These are phyloP conservation scores for Crotalus tigris DNA, from an alignment of 2,113 vertebrate species.

Conservation along the genomic window DNA sequence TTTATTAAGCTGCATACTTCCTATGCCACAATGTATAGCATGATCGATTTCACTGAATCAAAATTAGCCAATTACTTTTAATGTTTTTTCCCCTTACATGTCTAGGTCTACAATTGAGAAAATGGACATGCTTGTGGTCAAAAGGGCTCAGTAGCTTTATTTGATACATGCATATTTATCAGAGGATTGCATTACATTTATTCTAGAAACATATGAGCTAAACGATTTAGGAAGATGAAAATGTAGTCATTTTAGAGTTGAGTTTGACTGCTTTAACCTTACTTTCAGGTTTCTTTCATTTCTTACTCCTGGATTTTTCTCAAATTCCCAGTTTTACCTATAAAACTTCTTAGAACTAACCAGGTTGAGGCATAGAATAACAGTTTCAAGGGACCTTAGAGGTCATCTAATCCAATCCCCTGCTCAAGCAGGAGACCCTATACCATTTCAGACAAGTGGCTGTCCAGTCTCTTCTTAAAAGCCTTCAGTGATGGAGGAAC, in stretches of 20 bases:
- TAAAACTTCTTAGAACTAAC: background rate
- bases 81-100: background rate
- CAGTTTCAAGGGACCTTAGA: background rate
- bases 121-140: background rate
- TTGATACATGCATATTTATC: background rate
- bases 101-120: background rate
- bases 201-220: background rate
- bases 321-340: background rate
- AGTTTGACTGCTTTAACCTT: background rate
- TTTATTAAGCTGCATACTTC: background rate
- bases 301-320: background rate
- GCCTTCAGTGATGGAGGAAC: background rate
- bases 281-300: background rate
- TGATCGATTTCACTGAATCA: background rate
- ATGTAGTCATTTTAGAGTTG: background rate
- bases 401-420: background rate
- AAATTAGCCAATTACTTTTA: background rate
- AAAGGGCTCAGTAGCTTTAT: background rate
- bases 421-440: background rate
- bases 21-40: background rate
- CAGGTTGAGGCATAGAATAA: background rate
- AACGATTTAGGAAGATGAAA: background rate
- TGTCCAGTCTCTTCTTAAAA: background rate
- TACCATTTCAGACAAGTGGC: background rate
- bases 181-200: background rate